These are phyloP conservation scores for Numenius arquata DNA, from an alignment of 2,113 vertebrate genomes.

Conservation along the genomic window DNA sequence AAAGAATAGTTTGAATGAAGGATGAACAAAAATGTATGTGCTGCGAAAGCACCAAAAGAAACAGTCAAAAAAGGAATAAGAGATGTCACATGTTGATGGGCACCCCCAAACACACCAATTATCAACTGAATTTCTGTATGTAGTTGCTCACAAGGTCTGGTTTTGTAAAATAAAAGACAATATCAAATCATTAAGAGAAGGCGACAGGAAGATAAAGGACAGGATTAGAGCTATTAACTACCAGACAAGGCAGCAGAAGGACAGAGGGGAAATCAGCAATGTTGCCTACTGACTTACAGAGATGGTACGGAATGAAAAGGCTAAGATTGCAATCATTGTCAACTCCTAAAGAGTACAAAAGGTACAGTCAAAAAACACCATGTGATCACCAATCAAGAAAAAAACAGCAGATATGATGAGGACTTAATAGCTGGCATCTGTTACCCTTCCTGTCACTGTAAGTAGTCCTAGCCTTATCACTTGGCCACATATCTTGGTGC, in stretches of 20 bases:
- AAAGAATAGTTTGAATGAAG: not conserved
- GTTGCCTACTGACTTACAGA: not conserved
- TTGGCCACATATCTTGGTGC: not conserved
- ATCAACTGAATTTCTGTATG: not conserved
- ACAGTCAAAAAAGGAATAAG: not conserved
- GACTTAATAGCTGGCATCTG: not conserved
- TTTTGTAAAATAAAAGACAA: not conserved
- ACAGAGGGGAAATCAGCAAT: not conserved
- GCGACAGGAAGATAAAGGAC: not conserved
- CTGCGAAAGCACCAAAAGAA: not conserved
- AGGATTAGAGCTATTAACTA: not conserved
- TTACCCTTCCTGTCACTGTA: not conserved
- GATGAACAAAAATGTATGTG: not conserved
- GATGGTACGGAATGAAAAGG: not conserved
- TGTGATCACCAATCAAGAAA: constrained; percentile 7
- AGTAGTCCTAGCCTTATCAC: not conserved
- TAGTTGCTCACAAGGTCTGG: not conserved
- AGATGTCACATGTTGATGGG: not conserved
- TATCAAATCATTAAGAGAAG: not conserved
- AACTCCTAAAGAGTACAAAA: not conserved
- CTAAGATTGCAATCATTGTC: constrained; percentile 27
- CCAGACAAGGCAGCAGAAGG: not conserved
- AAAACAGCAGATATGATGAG: not conserved
- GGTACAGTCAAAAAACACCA: not conserved
- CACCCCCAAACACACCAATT: not conserved